Conservation (phyloP, 2,888 invertebrate species). For the Drosophila emarginata region DNA sequence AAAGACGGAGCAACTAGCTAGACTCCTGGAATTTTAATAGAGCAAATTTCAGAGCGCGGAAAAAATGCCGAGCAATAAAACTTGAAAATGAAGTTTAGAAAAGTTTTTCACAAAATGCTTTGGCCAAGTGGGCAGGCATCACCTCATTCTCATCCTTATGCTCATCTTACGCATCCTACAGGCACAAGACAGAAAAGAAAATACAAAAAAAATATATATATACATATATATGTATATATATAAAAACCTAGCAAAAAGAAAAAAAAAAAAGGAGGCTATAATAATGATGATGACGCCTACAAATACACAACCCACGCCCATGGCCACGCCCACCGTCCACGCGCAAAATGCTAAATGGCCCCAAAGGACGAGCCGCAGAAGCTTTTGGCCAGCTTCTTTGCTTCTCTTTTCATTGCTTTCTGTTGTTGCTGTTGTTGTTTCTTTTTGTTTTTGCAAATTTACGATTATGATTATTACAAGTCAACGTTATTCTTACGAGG, state of each 20-base stretch:
- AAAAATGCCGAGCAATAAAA: conserved; percentile 57
- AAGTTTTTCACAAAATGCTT: conserved; percentile 69
- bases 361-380: conserved; percentile 52
- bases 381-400: conserved; percentile 5
- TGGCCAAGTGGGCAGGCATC: conserved; percentile 33
- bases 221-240: neutral
- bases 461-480: conserved; percentile 79
- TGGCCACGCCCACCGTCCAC: conserved; percentile 25
- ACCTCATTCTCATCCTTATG: neutral
- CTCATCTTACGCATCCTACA: neutral
- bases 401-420: neutral
- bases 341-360: conserved; percentile 72
- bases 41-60: conserved; percentile 67
- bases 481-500: conserved; percentile 59
- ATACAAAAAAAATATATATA: neutral
- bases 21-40: conserved; percentile 70
- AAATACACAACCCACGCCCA: conserved; percentile 39
- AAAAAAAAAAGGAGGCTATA: conserved; percentile 32
- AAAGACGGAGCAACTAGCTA: neutral
- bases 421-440: neutral
- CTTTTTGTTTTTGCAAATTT: conserved; percentile 67
- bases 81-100: conserved; percentile 77
- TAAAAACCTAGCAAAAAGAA: neutral
- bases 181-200: neutral
- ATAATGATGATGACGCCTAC: conserved; percentile 74